Evolutionary conservation across 2,113 vertebrate genomes (phyloP).

Genomic region (Sterna hirundo): DNA sequence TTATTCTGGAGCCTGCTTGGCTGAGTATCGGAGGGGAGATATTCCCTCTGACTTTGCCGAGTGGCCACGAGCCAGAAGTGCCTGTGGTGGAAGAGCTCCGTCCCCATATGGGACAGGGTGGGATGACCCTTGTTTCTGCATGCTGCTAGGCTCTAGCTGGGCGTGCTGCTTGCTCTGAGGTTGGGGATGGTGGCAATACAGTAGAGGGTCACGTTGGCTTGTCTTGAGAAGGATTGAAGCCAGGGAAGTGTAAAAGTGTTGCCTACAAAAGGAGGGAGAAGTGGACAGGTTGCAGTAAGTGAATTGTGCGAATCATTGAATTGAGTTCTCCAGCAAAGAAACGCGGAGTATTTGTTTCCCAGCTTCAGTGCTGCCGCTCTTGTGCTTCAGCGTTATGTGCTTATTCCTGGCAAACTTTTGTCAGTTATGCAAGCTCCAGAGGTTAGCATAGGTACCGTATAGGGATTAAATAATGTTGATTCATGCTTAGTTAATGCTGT

Average conservation of each 20-base stretch:
- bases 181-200: neutral
- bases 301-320: neutral
- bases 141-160: neutral
- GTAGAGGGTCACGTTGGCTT: neutral
- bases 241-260: neutral
- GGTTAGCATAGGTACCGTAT: neutral
- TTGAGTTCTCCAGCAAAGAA: neutral
- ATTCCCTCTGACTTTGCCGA: neutral
- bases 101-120: neutral
- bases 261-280: neutral
- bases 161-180: neutral
- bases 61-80: neutral
- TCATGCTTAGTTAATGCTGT: neutral
- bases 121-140: neutral
- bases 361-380: neutral
- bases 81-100: neutral
- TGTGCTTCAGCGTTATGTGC: accelerated
- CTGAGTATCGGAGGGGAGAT: neutral
- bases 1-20: neutral
- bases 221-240: neutral
- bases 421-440: neutral
- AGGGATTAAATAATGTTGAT: neutral
- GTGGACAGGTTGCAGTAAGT: neutral
- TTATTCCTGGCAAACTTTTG: neutral
- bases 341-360: neutral